Evolutionary conservation across 2,888 invertebrate species (phyloP).

Genomic region (Dioctria rufipes): DNA sequence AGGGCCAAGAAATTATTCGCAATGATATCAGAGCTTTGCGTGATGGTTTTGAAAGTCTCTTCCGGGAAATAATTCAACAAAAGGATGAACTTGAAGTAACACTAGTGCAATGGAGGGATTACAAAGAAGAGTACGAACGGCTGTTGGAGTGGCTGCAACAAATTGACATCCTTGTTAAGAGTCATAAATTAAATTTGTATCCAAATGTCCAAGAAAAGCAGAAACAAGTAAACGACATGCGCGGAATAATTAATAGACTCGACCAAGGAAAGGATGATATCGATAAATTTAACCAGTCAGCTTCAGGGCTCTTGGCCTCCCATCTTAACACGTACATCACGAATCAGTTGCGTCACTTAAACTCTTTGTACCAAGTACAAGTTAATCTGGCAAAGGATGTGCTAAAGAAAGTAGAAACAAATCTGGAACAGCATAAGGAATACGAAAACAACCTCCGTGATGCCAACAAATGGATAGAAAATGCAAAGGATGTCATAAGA

Average conservation of each 20-base stretch:
- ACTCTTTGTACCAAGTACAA: constrained; percentile 91
- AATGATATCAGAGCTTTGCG: constrained; percentile 89
- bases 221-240: constrained; percentile 86
- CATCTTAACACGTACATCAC: constrained; percentile 90
- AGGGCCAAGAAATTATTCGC: constrained; percentile 85
- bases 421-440: constrained; percentile 86
- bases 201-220: constrained; percentile 87
- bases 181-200: constrained; percentile 87
- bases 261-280: constrained; percentile 86
- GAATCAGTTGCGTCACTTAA: constrained; percentile 87
- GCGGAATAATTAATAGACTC: constrained; percentile 82
- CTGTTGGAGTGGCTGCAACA: constrained; percentile 94
- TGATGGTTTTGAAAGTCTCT: constrained; percentile 87
- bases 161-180: constrained; percentile 91
- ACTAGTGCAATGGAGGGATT: constrained; percentile 88
- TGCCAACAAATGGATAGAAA: constrained; percentile 88
- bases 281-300: constrained; percentile 85
- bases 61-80: constrained; percentile 88
- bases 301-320: constrained; percentile 83
- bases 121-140: constrained; percentile 93
- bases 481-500: constrained; percentile 86
- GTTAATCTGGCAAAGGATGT: constrained; percentile 92
- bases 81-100: constrained; percentile 87
- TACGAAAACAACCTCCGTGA: constrained; percentile 84
- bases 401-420: constrained; percentile 90